These are phyloP conservation scores for Sylvia atricapilla DNA, from an alignment of 2,113 vertebrate genomes.

Conservation along the genomic window DNA sequence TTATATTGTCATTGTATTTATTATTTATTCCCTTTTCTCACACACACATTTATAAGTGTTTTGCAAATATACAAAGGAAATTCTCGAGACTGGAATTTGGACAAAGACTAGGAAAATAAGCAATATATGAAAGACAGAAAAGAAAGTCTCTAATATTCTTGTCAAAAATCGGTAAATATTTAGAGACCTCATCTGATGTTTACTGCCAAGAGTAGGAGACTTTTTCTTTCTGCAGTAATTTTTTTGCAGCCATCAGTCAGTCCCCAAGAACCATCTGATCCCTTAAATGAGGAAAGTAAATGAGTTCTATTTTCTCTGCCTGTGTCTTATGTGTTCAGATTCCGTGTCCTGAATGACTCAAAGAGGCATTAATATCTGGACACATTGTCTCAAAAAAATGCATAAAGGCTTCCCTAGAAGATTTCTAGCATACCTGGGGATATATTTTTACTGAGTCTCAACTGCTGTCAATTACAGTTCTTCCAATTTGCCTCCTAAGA, in stretches of 20 bases:
- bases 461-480: background rate
- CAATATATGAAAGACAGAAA: background rate
- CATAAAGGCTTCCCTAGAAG: background rate
- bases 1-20: conserved; percentile 23
- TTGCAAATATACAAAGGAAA: background rate
- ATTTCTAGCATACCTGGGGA: background rate
- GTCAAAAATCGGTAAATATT: conserved; percentile 3
- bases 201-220: background rate
- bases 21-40: conserved; percentile 7
- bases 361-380: background rate
- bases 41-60: background rate
- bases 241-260: background rate
- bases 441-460: background rate
- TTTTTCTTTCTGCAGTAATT: background rate
- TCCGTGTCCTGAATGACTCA: background rate
- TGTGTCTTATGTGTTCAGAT: background rate
- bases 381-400: background rate
- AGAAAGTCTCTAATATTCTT: background rate
- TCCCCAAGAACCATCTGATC: background rate
- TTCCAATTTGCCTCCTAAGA: background rate
- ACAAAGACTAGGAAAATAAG: background rate
- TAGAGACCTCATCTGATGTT: background rate
- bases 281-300: conserved; percentile 24
- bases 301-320: background rate
- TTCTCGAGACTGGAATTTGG: background rate